Evolutionary conservation across 35 echinoderm and acorn worm genomes (phyloP), one percentile per base, ranked within the genome.

Genomic region (Nesometra sesokonis): DNA sequence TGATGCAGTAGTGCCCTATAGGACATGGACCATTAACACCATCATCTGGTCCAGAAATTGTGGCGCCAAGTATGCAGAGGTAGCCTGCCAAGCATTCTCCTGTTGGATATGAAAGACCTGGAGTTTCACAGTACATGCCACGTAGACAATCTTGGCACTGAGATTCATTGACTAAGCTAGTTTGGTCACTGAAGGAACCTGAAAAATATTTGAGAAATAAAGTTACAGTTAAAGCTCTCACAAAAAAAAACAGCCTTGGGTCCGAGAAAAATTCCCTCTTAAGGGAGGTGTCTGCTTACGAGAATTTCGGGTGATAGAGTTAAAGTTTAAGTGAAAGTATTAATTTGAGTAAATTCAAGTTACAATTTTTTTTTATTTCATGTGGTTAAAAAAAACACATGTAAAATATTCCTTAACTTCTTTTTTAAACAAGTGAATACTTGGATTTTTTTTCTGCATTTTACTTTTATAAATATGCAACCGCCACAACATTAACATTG

Each of bases 91-190:
- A 78, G 84, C 95, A 98, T 52, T 82, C 78, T 19, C 92, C 95
- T 30, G 95, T 94, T 23, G 92, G 95, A 87, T 90, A 94, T 3
- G 92, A 78, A 33, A 94, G 92, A 30, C 92, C 95, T 3, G 92
- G 87, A 11, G 81, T 57, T 17, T 98, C 93, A 81, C 95, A 94
- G 84, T 94, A 93, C 95, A 98, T 98, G 0, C 95, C 92, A 36
- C 77, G 9, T 34, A 98, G 85, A 82, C 95, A 98, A 17, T 30
- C 52, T 35, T 91, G 87, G 46, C 95, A 98, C 30, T 93, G 86
- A 29, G 34, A 86, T 37, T 79, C 88, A 27, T 91, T 80, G 4
- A 34, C 77, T 17, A 94, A 82, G 57, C 93, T 89, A 32, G 93
- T 94, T 31, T 89, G 32, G 33, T 90, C 90, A 77, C 88, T 94